Conservation (phyloP, 1,140 invertebrate species). For the Ceratoteleas bidentatus region DNA sequence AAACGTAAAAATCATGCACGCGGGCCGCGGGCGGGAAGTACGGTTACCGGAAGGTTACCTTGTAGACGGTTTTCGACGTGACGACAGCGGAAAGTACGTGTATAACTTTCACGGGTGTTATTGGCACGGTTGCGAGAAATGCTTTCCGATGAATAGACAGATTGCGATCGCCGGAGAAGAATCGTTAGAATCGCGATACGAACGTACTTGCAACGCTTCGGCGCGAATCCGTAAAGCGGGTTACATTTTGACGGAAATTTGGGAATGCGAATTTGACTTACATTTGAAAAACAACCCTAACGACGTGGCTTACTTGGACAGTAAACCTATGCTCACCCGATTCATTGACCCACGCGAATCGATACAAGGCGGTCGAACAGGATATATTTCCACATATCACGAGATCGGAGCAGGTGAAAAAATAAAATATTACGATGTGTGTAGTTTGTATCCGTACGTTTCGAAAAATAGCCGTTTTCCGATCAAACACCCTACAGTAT, state of each 20-base stretch:
- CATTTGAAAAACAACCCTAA: background rate
- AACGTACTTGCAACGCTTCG: background rate
- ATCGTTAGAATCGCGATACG: background rate
- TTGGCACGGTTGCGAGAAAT: conserved; percentile 44
- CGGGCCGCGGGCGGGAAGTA: background rate
- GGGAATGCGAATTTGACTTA: conserved; percentile 1
- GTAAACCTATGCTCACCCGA: background rate
- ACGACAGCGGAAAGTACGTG: conserved; percentile 7
- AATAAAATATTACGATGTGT: background rate
- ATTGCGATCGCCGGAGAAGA: background rate
- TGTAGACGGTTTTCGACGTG: conserved; percentile 37
- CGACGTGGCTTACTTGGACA: background rate
- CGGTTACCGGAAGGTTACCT: background rate
- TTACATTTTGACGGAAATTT: background rate
- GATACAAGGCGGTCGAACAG: background rate
- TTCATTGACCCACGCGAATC: background rate
- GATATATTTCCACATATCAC: background rate
- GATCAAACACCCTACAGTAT: background rate
- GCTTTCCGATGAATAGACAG: conserved; percentile 21
- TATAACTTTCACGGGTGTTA: conserved; percentile 58
- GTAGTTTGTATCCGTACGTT: background rate
- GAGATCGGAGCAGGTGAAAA: background rate
- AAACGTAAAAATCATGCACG: background rate
- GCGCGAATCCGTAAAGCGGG: background rate
- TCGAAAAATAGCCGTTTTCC: background rate